These are phyloP conservation scores for Typhlomys cinereus DNA, from an alignment of 2,113 vertebrate species.

Conservation along the genomic window DNA sequence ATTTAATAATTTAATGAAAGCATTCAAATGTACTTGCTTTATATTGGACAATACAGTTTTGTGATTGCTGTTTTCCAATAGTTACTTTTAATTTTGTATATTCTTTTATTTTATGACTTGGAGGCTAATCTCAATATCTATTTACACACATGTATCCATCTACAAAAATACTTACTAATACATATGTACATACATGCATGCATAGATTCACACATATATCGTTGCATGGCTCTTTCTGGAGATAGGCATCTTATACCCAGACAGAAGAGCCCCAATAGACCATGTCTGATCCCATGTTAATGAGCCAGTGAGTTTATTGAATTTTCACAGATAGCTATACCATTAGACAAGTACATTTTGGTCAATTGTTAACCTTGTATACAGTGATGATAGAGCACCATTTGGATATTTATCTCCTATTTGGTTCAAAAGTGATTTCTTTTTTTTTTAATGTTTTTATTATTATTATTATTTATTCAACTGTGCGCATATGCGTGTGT, in stretches of 20 bases:
- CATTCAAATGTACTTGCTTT: no score
- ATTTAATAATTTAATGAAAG: background rate
- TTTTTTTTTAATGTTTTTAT: no score
- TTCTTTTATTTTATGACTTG: background rate
- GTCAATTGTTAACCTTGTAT: background rate
- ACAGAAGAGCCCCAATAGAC: background rate
- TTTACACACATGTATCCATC: background rate
- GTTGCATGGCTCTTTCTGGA: background rate
- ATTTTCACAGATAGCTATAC: no score
- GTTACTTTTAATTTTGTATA: background rate
- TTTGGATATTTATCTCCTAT: background rate
- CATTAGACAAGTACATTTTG: background rate
- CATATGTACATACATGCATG: no score
- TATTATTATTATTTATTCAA: no score
- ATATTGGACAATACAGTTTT: no score
- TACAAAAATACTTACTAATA: background rate
- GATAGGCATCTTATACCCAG: background rate
- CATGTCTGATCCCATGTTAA: background rate
- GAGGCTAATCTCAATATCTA: background rate
- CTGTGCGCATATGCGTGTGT: no score
- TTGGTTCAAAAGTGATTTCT: background rate
- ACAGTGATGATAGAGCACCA: background rate
- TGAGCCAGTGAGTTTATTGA: background rate
- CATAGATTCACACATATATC: no score
- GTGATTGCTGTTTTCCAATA: background rate